Conservation (phyloP, 2,113 vertebrate genomes). For the Petroica traversi region DNA sequence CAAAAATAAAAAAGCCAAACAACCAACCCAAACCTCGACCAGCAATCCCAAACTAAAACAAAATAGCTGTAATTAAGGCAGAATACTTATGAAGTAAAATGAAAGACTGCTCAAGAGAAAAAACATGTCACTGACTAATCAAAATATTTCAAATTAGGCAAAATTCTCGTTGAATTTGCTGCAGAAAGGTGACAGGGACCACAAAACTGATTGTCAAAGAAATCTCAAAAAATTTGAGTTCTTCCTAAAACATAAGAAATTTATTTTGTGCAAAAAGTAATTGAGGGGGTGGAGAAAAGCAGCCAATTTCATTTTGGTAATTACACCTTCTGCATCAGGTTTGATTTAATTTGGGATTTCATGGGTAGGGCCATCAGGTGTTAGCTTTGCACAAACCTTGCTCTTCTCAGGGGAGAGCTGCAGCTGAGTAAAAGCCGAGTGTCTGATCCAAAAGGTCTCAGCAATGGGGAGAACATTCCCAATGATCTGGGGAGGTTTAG, state of each 20-base stretch:
- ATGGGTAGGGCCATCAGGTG: neutral
- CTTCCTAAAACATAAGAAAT: neutral
- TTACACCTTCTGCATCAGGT: neutral
- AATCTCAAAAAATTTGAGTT: neutral
- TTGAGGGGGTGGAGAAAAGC: neutral
- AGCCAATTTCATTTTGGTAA: neutral
- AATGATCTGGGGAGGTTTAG: neutral
- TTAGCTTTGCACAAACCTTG: neutral
- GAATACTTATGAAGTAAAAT: neutral
- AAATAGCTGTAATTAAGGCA: neutral
- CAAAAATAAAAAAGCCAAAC: neutral
- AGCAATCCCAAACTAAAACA: neutral
- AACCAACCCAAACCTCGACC: neutral
- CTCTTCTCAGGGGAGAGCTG: neutral
- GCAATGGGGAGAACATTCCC: neutral
- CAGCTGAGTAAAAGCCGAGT: neutral
- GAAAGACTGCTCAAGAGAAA: neutral
- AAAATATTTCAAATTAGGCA: neutral
- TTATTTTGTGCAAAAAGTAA: neutral
- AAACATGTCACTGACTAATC: neutral
- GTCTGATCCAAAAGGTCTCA: neutral
- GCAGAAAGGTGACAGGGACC: neutral
- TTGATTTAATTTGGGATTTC: neutral
- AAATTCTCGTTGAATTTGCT: neutral
- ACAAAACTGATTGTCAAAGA: neutral